Conservation (phyloP, 2,888 invertebrate genomes). For the Amphipoea lucens region DNA sequence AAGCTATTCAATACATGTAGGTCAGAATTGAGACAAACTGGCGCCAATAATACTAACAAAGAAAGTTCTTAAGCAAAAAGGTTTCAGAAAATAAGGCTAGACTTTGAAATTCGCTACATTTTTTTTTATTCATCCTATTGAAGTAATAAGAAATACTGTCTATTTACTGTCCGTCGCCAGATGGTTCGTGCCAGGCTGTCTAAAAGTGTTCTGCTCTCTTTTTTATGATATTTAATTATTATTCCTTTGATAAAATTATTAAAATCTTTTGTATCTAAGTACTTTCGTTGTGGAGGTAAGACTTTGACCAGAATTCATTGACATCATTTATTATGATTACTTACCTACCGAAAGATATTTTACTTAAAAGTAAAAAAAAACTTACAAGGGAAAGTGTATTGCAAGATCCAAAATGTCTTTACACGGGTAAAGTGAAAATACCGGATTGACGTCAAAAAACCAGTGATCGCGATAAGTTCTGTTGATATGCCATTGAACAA, state of each 20-base stretch:
- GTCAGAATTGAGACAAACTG: constrained; percentile 61
- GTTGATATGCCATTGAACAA: constrained; percentile 21
- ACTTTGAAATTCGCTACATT: neutral
- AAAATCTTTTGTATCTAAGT: neutral
- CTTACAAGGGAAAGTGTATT: neutral
- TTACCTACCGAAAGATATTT: neutral
- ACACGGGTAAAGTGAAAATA: constrained; percentile 30
- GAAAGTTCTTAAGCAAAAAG: constrained; percentile 34
- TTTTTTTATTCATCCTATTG: constrained; percentile 6
- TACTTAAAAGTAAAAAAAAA: neutral
- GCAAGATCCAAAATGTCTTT: neutral
- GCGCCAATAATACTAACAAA: constrained; percentile 47
- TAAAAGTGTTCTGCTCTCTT: constrained; percentile 4
- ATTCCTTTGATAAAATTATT: constrained; percentile 6
- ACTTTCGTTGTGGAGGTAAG: no score
- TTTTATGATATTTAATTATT: neutral
- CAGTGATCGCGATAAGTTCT: constrained; percentile 16
- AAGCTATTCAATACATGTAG: constrained; percentile 55
- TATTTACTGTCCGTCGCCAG: constrained; percentile 51
- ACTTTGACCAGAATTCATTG: neutral
- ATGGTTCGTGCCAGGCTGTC: constrained; percentile 33
- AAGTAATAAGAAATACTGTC: constrained; percentile 8
- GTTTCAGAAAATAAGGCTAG: constrained; percentile 36
- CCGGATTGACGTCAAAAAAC: constrained; percentile 27
- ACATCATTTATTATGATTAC: neutral